Base-by-base conservation (phyloP, 2,113 vertebrate genomes). In the Corydoras maculifer region DNA sequence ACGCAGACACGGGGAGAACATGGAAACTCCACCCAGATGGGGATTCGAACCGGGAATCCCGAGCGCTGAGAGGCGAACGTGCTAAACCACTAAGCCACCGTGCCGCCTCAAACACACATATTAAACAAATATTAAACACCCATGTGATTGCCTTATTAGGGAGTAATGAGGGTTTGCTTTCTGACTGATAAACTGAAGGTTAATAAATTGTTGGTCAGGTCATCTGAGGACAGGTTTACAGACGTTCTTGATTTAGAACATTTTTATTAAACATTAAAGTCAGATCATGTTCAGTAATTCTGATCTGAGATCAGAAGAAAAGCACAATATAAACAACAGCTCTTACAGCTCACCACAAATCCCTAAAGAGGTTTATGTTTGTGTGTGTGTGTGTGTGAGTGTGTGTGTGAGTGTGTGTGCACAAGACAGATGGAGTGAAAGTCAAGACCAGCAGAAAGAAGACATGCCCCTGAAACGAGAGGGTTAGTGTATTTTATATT, bases 341-440 rank as follows among this genome's bases (percentile, higher is more conserved):
- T 4, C 15, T 3, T 2, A 4, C n/a, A 59, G 50, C 57, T 49
- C 29, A 15, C 66, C 9, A 65, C 50, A 72, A 75, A 75, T 70
- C 73, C 43, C n/a, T 62, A 75, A 78, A 78, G 69, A 78, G 77
- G 68, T 69, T 78, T 78, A 78, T 72, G 35, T 60, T 29, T 68
- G 29, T 57, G 65, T 66, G 62, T 65, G 48, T 50, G 50, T 66
- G 64, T 54, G 50, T 65, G 64, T 65, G 64, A 53, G 64, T 65
- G 64, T 66, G 64, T 65, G 30, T 58, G 58, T 60, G 32, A 31
- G 30, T 30, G 6, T 15, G 14, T 43, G 35, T 43, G 35, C 35
- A 43, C 35, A 43, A 64, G 14, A 53, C 59, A 70, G 43, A 62
- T 59, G 62, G 48, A 69, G 61, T 61, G 8, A 61, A 14, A 71